phyloP scores from a whole-genome alignment of 2,113 vertebrate species.

The Nibea coibor region DNA sequence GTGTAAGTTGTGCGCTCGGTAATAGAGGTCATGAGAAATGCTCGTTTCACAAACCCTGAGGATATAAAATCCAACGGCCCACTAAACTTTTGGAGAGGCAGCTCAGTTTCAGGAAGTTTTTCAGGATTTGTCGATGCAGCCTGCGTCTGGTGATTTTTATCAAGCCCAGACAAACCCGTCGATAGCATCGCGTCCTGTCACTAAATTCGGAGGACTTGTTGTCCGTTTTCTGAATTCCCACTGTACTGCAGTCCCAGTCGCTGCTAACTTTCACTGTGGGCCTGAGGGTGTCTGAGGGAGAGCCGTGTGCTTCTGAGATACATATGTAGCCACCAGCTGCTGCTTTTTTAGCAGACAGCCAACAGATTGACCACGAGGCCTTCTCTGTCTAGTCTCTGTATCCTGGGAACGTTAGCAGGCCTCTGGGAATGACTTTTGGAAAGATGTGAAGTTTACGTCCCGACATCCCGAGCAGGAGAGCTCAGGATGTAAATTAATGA shows the following conservation, averaged over 20 bases:
- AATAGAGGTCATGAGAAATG: conserved; percentile 58
- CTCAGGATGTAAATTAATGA: conserved; percentile 30
- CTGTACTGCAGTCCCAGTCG: conserved; percentile 12
- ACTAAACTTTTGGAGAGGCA: conserved; percentile 27
- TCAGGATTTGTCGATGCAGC: not conserved
- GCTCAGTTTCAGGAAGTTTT: conserved; percentile 36
- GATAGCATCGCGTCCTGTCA: not conserved
- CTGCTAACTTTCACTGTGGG: conserved; percentile 28
- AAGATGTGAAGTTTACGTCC: conserved; percentile 37
- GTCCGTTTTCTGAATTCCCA: conserved; percentile 24
- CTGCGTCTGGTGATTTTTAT: not conserved
- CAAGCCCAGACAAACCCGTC: not conserved
- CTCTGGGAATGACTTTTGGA: conserved; percentile 15
- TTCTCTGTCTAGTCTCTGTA: conserved; percentile 21
- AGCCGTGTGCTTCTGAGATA: conserved; percentile 26
- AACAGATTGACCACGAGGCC: conserved; percentile 22
- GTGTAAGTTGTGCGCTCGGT: conserved; percentile 7
- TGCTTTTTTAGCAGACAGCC: conserved; percentile 37
- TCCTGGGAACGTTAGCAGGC: conserved; percentile 34
- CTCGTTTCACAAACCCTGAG: conserved; percentile 36
- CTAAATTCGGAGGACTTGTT: not conserved
- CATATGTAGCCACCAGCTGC: conserved; percentile 42
- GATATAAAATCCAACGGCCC: conserved; percentile 45
- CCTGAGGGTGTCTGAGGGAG: conserved; percentile 13
- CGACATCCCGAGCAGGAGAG: conserved; percentile 20